Evolutionary conservation across 2,113 vertebrate genomes (phyloP), one percentile per base, ranked within the genome.

Genomic region (Trogon surrucura): DNA sequence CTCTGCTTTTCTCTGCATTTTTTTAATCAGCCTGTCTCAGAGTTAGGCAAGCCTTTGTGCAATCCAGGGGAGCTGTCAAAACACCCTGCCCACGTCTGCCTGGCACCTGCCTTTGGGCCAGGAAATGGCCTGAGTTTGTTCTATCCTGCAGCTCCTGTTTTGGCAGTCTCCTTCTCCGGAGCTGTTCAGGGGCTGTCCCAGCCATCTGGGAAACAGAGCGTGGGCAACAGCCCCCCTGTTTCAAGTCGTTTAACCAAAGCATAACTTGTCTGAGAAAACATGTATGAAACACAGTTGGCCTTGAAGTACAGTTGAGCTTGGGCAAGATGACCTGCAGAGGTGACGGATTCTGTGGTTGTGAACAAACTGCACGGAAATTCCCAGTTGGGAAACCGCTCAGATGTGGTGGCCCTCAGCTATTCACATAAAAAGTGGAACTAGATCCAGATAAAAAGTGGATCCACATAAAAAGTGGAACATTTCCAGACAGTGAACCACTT

Each of bases 41-140:
- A 32, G 17, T 25, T 13, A 61, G 20, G 26, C 21, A 60, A 26
- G 44, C 29, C 38, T 85, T 85, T 18, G 7, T 34, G 15, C 14
- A 62, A 34, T 25, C 32, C 41, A 44, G 27, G 2, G 1, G 14
- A 64, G 26, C 23, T 64, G 38, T 36, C 3, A 1, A 21, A 62
- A n/a, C 47, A 8, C 20, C 0, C 0, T 62, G 47, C 26, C 71
- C 25, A 9, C 7, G 1, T 56, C 23, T 86, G 26, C 53, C 84
- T 72, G 65, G 53, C 5, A 5, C 32, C 16, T 29, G 51, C 54
- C n/a, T 58, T 66, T 38, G 47, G 0, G 1, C 60, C 41, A 25
- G 19, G 38, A 56, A 48, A 11, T 30, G 53, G 6, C n/a, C 16
- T 65, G 58, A 6, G 20, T 81, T 93, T 61, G 8, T 53, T 72